Percentiles rank a stretch among this genome's conserved stretches.
These are phyloP conservation scores for Amblyopsis rosae DNA, from an alignment of 2,113 vertebrate genomes.

Conservation along the genomic window DNA sequence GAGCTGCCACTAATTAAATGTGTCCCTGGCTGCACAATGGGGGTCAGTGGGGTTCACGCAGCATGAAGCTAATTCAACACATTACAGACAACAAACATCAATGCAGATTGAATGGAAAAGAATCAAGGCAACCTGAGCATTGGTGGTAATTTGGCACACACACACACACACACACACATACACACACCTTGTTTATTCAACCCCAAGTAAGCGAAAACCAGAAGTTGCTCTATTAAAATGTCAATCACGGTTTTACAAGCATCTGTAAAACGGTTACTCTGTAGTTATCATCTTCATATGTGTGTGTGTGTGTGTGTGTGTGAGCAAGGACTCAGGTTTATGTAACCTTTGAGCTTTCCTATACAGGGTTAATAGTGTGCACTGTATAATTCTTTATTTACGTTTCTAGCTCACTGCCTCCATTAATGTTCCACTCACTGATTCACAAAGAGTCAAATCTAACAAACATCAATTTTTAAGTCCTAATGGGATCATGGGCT, in stretches of 20 bases:
- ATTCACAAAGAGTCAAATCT: not conserved
- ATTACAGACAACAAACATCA: slow-evolving; percentile 51
- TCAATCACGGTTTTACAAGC: slow-evolving; percentile 1
- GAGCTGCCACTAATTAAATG: slow-evolving; percentile 74
- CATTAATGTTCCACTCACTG: too few relatives aligned
- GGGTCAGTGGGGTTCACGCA: slow-evolving; percentile 59
- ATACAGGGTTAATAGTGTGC: too few relatives aligned
- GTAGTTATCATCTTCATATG: not conserved
- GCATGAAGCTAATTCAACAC: slow-evolving; percentile 65
- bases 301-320: not conserved
- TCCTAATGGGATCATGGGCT: slow-evolving; percentile 57
- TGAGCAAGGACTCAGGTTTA: not conserved
- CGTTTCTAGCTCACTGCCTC: too few relatives aligned
- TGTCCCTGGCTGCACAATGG: slow-evolving; percentile 71
- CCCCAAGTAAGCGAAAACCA: not conserved
- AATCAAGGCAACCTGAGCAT: not conserved
- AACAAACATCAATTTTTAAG: slow-evolving; percentile 15
- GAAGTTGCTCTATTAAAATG: slow-evolving; percentile 14
- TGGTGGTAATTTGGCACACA: too few relatives aligned
- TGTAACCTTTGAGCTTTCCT: too few relatives aligned
- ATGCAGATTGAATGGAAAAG: slow-evolving; percentile 26
- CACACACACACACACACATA: not conserved
- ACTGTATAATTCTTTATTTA: too few relatives aligned
- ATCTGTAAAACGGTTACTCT: not conserved
- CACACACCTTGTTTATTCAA: slow-evolving; percentile 6